A percentile compares a stretch with the other conserved stretches of the same genome.
These are phyloP conservation scores for Caradrina clavipalpis DNA, from an alignment of 2,888 invertebrate genomes.

Conservation along the genomic window DNA sequence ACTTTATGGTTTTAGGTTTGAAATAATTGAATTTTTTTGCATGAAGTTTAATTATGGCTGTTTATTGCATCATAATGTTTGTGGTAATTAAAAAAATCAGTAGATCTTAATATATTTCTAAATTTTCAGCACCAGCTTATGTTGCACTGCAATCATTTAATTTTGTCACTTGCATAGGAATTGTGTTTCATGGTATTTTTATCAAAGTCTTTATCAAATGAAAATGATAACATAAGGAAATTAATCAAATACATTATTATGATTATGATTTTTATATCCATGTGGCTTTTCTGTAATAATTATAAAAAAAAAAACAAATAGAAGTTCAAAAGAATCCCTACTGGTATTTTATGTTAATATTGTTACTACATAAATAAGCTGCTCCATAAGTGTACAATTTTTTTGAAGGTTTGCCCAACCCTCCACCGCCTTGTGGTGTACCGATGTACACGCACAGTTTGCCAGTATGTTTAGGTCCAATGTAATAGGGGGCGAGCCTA, in stretches of 20 bases:
- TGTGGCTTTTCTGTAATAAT: background rate
- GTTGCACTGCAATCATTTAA: background rate
- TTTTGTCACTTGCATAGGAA: no score
- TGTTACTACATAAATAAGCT: no score
- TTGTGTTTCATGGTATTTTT: no score
- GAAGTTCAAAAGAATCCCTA: no score
- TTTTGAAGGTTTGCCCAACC: no score
- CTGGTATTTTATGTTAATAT: no score
- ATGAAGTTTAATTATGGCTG: conserved; percentile 2
- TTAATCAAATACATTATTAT: conserved; percentile 1
- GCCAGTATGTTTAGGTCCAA: no score
- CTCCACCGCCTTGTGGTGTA: no score
- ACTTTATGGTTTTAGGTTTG: conserved; percentile 5
- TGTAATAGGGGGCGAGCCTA: no score
- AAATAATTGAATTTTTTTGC: conserved; percentile 2
- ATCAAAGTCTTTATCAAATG: background rate
- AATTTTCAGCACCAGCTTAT: background rate
- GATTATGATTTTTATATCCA: background rate
- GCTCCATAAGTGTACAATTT: no score
- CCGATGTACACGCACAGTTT: no score
- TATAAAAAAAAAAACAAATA: background rate
- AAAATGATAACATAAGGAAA: conserved; percentile 3
- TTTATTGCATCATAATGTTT: conserved; percentile 16
- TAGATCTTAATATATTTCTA: background rate
- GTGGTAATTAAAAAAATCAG: background rate